A percentile compares a stretch with the other conserved stretches of the same genome.
Conservation (phyloP, 2,888 invertebrate genomes). For the Drepana falcataria region DNA sequence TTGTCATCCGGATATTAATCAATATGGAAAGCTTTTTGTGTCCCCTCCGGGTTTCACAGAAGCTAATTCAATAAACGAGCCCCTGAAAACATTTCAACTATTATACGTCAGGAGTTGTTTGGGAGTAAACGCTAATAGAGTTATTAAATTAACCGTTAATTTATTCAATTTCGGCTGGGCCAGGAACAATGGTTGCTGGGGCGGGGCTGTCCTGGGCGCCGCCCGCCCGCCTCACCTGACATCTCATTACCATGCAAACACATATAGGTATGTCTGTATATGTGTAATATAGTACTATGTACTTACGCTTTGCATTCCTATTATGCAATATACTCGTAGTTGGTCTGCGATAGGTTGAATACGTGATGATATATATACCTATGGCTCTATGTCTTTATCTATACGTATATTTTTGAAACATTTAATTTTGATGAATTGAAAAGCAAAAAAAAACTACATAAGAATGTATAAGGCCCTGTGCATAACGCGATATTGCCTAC, state of each 20-base stretch:
- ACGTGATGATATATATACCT: not conserved
- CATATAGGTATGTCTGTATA: slow-evolving; percentile 7
- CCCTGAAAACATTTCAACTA: slow-evolving; percentile 56
- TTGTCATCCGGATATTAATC: slow-evolving; percentile 39
- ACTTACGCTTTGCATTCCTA: slow-evolving; percentile 5
- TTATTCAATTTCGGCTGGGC: slow-evolving; percentile 68
- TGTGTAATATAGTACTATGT: not conserved
- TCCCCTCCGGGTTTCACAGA: slow-evolving; percentile 42
- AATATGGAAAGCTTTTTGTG: slow-evolving; percentile 52
- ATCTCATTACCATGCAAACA: slow-evolving; percentile 38
- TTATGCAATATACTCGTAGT: slow-evolving; percentile 3
- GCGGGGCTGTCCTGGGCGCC: slow-evolving; percentile 49
- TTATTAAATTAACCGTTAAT: slow-evolving; percentile 75
- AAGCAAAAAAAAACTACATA: too few species aligned
- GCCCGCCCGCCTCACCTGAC: slow-evolving; percentile 63
- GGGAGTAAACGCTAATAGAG: slow-evolving; percentile 64
- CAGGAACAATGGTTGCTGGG: slow-evolving; percentile 62
- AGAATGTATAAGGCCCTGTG: too few species aligned
- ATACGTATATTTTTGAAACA: too few species aligned
- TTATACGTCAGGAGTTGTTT: slow-evolving; percentile 68
- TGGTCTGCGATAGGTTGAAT: not conserved
- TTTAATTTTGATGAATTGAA: too few species aligned
- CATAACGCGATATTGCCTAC: too few species aligned
- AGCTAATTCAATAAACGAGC: slow-evolving; percentile 63
- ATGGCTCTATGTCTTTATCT: too few species aligned